Base-by-base conservation (phyloP, 2,113 vertebrate species). In the Petrocephalus zakoni region DNA sequence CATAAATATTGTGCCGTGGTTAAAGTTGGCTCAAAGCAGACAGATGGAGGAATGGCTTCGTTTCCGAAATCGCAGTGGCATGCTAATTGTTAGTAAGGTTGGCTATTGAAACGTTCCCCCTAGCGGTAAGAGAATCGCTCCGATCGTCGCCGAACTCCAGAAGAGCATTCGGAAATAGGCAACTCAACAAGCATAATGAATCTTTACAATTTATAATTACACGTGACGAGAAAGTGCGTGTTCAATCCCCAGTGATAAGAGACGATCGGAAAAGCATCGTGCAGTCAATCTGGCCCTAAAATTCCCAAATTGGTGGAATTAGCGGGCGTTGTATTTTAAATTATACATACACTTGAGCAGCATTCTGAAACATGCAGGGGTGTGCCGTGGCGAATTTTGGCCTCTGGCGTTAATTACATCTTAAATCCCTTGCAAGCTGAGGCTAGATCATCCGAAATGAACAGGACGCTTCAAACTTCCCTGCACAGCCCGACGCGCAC, bases 71-170 rank as follows among this genome's bases (percentile, higher is more conserved):
- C 5, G 5, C 47, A 49, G 53, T 56, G 46, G 47, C 19, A 53
- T 5, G 81, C 37, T 37, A n/a, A n/a, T n/a, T 78, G 87, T 85
- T 83, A 49, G 22, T 49, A 29, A 17, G 72, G 29, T 42, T 37
- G 72, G 49, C 49, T 64, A 85, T 83, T 11, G 21, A n/a, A 86
- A 68, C 25, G 58, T 86, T 86, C 88, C 88, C 61, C 61, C 88
- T 86, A 89, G 82, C 47, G 88, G 88, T 68, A 47, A 61, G 56
- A 64, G 64, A 61, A 64, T n/a, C 25, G 29, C 4, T 52, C 37
- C 51, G 8, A 22, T 34, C 42, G 2, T 56, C 47, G 53, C 29
- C 10, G 17, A 46, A 82, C 13, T 88, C 22, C 19, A 42, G 37
- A 61, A 22, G 75, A 49, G 17, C 86, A 17, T 22, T 10, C 47